These are phyloP conservation scores for Neuroterus valhalla DNA, from an alignment of 1,140 invertebrate species.

Conservation along the genomic window DNA sequence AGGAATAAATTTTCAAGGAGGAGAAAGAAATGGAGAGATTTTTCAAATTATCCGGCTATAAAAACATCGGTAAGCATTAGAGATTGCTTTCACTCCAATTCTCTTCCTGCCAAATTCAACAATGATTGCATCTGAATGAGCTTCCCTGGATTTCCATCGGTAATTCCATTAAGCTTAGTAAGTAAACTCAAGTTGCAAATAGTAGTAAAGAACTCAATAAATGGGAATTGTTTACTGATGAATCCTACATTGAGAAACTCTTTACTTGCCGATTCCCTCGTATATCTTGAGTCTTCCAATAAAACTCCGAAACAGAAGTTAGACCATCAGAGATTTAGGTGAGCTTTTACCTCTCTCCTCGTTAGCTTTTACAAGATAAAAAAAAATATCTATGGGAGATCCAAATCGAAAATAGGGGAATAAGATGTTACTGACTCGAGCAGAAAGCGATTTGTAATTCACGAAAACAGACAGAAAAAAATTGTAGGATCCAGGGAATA, in stretches of 20 bases:
- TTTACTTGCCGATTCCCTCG: background rate
- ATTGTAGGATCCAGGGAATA: too few species aligned
- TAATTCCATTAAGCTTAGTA: slow-evolving; percentile 29
- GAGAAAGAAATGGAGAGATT: background rate
- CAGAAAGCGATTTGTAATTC: too few species aligned
- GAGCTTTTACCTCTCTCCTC: background rate
- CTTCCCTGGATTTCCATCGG: slow-evolving; percentile 1
- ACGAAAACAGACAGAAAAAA: too few species aligned
- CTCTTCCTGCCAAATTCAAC: slow-evolving; percentile 3
- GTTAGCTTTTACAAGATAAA: too few species aligned
- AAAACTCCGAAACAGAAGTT: background rate
- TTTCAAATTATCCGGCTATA: background rate
- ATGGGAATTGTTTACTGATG: slow-evolving; percentile 17
- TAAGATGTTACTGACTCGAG: too few species aligned
- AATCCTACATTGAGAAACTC: slow-evolving; percentile 3
- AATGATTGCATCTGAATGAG: slow-evolving; percentile 20
- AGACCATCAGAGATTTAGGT: background rate
- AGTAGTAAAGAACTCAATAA: slow-evolving; percentile 1
- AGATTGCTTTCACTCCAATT: background rate
- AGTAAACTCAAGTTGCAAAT: slow-evolving; percentile 15
- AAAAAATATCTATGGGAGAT: too few species aligned
- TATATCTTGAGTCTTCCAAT: background rate
- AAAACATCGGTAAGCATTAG: background rate
- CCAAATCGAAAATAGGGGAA: too few species aligned
- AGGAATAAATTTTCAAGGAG: too few species aligned